Conservation (phyloP, 2,797 vertebrate genomes). For the Tamandua tetradactyla region DNA sequence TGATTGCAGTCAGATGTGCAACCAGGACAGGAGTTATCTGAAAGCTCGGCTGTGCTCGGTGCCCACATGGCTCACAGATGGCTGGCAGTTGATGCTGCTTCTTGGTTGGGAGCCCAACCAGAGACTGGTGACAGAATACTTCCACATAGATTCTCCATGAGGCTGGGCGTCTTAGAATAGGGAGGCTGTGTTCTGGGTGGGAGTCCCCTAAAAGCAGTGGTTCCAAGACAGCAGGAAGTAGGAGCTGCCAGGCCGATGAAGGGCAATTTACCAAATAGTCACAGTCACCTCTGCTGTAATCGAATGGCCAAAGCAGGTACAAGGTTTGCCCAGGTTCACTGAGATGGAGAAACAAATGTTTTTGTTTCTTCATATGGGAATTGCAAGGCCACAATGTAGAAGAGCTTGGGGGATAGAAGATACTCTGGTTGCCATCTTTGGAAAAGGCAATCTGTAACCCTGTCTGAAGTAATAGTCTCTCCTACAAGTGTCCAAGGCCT, state of each 20-base stretch:
- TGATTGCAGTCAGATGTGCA: not conserved
- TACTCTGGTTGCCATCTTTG: not conserved
- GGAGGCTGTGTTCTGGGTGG: not conserved
- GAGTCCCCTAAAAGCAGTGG: not conserved
- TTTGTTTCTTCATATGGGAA: not conserved
- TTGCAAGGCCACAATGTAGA: not conserved
- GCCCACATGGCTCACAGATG: not conserved
- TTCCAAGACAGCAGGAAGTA: constrained; percentile 1
- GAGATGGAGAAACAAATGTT: not conserved
- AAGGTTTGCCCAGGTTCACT: not conserved
- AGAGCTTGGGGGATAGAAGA: not conserved
- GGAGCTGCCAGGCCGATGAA: not conserved
- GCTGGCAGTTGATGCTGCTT: not conserved
- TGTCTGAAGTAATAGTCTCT: not conserved
- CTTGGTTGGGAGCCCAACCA: not conserved
- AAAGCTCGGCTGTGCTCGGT: not conserved
- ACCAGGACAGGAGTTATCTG: not conserved
- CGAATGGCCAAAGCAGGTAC: not conserved
- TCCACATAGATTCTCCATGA: not conserved
- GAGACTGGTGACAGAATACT: not conserved
- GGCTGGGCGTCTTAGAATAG: not conserved
- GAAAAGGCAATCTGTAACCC: not conserved
- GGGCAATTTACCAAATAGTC: not conserved
- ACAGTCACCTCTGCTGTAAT: not conserved
- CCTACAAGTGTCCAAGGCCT: not conserved